Evolutionary conservation across 2,113 vertebrate species (phyloP).

Genomic region (Oryctolagus cuniculus): mOryCun1.1 NC_091432.1:37844501-37845000

Average conservation of each 20-base stretch:
- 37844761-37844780: background rate
- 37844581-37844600: background rate
- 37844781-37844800: background rate
- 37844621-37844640: background rate
- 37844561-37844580: conserved; percentile 34
- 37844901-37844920: conserved; percentile 3
- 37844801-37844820: background rate
- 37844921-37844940: background rate
- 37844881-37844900: background rate
- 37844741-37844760: background rate
- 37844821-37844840: conserved; percentile 3
- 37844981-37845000: background rate
- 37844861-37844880: background rate
- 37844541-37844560: conserved; percentile 22
- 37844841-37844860: background rate
- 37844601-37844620: background rate
- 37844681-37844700: background rate
- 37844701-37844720: background rate
- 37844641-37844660: background rate
- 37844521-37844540: background rate
- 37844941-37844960: background rate
- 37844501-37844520: background rate
- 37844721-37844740: background rate
- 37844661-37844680: background rate
- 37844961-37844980: conserved; percentile 43